A percentile compares a stretch with the other conserved stretches of the same genome.
Evolutionary conservation across 2,797 vertebrate genomes (phyloP).

Genomic region (Danio jaintianensis): DNA sequence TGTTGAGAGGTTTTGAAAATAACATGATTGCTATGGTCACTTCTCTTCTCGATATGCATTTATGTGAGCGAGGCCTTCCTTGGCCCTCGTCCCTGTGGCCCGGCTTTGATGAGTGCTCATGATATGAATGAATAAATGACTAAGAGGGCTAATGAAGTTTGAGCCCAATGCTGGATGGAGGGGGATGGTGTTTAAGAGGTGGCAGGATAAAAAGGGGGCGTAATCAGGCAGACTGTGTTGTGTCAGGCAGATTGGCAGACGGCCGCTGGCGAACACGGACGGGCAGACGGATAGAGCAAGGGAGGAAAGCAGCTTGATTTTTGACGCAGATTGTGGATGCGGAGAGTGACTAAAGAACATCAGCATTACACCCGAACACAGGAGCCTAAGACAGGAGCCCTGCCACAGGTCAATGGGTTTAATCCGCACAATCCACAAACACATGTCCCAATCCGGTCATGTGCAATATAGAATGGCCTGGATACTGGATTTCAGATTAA

Average conservation of each 20-base stretch:
- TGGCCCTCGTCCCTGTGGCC: conserved; percentile 55
- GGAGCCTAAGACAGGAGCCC: conserved; percentile 45
- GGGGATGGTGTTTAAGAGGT: conserved; percentile 45
- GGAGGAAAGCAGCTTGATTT: conserved; percentile 81
- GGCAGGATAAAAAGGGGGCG: conserved; percentile 24
- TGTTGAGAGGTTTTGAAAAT: conserved; percentile 13
- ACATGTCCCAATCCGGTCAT: conserved; percentile 27
- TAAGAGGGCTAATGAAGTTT: conserved; percentile 75
- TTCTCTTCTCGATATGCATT: not conserved
- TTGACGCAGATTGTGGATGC: conserved; percentile 73
- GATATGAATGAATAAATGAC: conserved; percentile 67
- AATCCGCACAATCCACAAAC: conserved; percentile 68
- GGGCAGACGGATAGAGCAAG: conserved; percentile 30
- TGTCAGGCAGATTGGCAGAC: conserved; percentile 73
- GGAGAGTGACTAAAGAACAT: conserved; percentile 56
- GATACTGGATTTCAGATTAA: conserved; percentile 1
- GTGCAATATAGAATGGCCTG: not conserved
- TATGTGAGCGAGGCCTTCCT: conserved; percentile 1
- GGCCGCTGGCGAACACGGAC: conserved; percentile 58
- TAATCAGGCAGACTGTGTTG: conserved; percentile 67
- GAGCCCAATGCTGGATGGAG: conserved; percentile 55
- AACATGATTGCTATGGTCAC: not conserved
- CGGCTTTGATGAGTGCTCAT: conserved; percentile 67
- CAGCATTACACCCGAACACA: conserved; percentile 51
- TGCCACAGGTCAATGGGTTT: conserved; percentile 73